Evolutionary conservation across 2,797 vertebrate species (phyloP).

Genomic region (Squalus acanthias): DNA sequence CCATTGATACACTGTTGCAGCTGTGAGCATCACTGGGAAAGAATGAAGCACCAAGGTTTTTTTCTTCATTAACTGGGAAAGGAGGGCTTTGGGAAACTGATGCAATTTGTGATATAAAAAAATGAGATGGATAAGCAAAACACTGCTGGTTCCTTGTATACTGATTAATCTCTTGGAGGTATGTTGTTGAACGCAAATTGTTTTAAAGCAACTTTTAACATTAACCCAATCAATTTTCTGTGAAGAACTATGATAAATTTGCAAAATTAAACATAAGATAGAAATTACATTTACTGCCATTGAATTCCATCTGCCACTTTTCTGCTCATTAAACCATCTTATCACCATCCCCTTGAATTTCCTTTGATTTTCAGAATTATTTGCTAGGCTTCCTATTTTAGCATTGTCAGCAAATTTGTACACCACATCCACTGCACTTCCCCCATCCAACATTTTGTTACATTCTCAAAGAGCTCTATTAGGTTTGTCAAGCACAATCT

Average conservation of each 20-base stretch:
- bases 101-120: not conserved
- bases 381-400: not conserved
- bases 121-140: too few species aligned
- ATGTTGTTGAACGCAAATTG: not conserved
- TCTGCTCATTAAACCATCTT: not conserved
- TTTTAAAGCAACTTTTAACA: not conserved
- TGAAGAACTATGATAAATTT: not conserved
- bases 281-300: not conserved
- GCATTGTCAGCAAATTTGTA: not conserved
- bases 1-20: not conserved
- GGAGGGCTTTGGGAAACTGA: not conserved
- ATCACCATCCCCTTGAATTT: not conserved
- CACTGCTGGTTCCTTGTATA: not conserved
- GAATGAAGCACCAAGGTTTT: not conserved
- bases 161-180: not conserved
- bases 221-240: not conserved
- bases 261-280: not conserved
- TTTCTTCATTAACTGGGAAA: not conserved
- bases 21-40: not conserved
- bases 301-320: not conserved
- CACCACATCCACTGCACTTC: too few species aligned
- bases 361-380: not conserved
- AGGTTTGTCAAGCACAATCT: too few species aligned
- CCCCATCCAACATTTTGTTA: too few species aligned
- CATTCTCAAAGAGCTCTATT: too few species aligned